phyloP scores from a whole-genome alignment of 2,113 vertebrate species.

The Mungos mungo region DNA sequence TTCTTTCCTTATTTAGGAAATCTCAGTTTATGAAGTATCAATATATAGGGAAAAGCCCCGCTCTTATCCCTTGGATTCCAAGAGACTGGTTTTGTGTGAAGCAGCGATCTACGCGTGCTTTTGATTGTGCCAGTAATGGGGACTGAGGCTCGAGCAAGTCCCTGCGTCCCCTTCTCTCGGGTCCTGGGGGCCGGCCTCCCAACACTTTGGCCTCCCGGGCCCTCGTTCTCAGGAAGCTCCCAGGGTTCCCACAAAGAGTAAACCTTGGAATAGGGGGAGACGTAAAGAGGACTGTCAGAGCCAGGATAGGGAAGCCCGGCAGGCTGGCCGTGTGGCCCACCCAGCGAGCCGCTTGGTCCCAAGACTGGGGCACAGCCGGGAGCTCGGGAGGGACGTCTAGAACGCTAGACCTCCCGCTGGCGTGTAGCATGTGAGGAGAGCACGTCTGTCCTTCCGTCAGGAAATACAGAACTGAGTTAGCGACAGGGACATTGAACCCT shows the following conservation, averaged over 20 bases:
- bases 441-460: neutral
- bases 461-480: neutral
- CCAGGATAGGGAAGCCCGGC: neutral
- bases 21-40: neutral
- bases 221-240: neutral
- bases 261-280: neutral
- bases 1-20: conserved; percentile 11
- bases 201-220: neutral
- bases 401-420: neutral
- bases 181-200: neutral
- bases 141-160: neutral
- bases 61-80: neutral
- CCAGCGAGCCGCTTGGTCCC: neutral
- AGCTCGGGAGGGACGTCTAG: neutral
- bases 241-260: neutral
- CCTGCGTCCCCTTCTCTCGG: neutral
- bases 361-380: neutral
- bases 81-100: neutral
- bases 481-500: neutral
- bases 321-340: neutral
- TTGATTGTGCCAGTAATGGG: neutral
- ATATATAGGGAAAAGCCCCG: neutral
- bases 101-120: neutral
- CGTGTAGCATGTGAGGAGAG: neutral
- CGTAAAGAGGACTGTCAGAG: no score